Conservation (phyloP, 2,797 vertebrate species). For the Huso huso region DNA sequence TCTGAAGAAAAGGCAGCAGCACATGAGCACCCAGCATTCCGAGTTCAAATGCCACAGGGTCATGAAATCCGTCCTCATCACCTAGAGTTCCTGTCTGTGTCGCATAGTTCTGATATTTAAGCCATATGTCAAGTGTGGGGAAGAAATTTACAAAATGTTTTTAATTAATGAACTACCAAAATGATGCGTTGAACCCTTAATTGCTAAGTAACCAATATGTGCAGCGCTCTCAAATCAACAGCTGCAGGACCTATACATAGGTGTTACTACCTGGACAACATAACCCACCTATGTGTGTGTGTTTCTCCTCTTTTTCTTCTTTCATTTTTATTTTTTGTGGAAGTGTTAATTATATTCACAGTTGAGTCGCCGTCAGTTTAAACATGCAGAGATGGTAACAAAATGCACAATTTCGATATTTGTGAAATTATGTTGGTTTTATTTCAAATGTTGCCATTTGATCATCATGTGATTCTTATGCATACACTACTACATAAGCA, state of each 20-base stretch:
- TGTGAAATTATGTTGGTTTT: constrained; percentile 40
- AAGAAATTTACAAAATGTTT: constrained; percentile 16
- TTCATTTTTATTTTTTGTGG: constrained; percentile 42
- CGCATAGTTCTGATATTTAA: constrained; percentile 60
- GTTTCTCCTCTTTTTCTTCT: constrained; percentile 18
- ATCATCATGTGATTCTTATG: constrained; percentile 53
- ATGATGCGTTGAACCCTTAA: constrained; percentile 22
- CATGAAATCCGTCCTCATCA: constrained; percentile 32
- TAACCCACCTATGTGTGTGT: constrained; percentile 67
- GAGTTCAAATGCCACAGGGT: constrained; percentile 17
- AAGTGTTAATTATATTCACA: constrained; percentile 35
- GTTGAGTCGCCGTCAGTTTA: constrained; percentile 45
- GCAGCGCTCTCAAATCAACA: constrained; percentile 33
- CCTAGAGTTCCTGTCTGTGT: constrained; percentile 34
- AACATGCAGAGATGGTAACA: constrained; percentile 33
- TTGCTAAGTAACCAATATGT: not conserved
- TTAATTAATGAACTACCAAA: constrained; percentile 48
- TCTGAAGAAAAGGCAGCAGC: constrained; percentile 18
- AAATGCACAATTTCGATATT: constrained; percentile 39
- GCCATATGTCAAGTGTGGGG: constrained; percentile 63
- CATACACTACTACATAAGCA: constrained; percentile 44
- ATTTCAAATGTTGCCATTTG: constrained; percentile 39
- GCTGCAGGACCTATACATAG: constrained; percentile 42
- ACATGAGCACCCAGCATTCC: constrained; percentile 27
- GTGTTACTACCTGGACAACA: constrained; percentile 64